Evolutionary conservation across 2,113 vertebrate genomes (phyloP).

Genomic region (Lasiurus cinereus): DNA sequence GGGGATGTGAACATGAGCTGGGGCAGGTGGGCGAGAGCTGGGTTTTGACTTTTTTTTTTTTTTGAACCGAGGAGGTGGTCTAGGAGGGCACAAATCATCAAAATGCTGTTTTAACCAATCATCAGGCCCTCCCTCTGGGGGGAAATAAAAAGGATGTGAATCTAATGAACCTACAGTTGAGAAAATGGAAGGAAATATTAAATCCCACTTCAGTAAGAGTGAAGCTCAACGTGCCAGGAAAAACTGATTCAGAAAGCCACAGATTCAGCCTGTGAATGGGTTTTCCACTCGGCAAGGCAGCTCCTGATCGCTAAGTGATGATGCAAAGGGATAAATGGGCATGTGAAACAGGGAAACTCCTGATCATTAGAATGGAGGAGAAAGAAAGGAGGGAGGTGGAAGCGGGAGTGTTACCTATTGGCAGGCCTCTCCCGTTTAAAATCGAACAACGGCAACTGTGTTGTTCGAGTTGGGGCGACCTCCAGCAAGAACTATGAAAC

Average conservation of each 20-base stretch:
- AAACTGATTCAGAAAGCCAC: constrained; percentile 14
- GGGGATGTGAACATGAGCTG: neutral
- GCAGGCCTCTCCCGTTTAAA: neutral
- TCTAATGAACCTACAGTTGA: neutral
- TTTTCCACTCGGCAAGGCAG: constrained; percentile 58
- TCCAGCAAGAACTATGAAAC: neutral
- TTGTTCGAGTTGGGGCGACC: neutral
- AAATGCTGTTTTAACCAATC: neutral
- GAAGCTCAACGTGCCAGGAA: constrained; percentile 12
- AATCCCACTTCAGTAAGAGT: neutral
- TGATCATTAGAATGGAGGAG: constrained; percentile 68
- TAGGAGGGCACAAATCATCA: neutral
- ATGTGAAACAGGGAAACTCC: constrained; percentile 12
- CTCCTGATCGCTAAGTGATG: neutral
- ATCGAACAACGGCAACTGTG: neutral
- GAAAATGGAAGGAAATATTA: neutral
- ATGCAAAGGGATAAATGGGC: constrained; percentile 37
- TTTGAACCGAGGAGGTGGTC: neutral
- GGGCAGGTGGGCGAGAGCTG: too few species aligned
- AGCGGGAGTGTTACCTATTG: neutral
- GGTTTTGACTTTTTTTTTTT: neutral
- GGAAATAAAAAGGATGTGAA: neutral
- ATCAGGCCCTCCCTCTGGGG: neutral
- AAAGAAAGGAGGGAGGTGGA: constrained; percentile 21
- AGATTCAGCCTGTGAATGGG: neutral